Base-by-base conservation (phyloP, 1,140 invertebrate species). In the Chironomus striatipennis region DNA sequence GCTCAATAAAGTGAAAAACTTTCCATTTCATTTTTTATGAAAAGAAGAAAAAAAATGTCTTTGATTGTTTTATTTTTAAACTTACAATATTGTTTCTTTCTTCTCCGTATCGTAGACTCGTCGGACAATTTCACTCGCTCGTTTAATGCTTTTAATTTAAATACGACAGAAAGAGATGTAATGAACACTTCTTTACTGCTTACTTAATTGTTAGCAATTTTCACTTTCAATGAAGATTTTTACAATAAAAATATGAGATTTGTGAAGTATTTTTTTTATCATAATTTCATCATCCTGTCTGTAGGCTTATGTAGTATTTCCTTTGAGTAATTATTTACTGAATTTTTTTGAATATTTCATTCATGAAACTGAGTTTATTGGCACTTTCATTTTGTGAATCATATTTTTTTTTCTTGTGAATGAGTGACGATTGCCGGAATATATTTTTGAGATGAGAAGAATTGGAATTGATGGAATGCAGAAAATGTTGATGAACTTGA, bases 161-260 rank as follows among this genome's bases (percentile, higher is more conserved):
- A 57, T 57, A n/a, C 47, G 47, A 57, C 43, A 34, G 24, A 34
- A 34, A 34, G 24, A 34, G 24, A 34, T 34, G 43, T 10, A 47
- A 10, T 47, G 43, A 10, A 10, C 15, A 9, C 15, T n/a, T 57
- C 47, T 57, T 57, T 57, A n/a, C 47, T 12, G 47, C 47, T 57
- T 57, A n/a, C 12, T 57, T 57, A 57, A 57, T 57, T 57, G 47
- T 57, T 57, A n/a, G 47, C 47, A 57, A 57, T 57, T 57, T 57
- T 57, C 47, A 57, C 47, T 57, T 57, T 57, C 47, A 57, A 57
- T 47, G 43, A 47, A 47, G 43, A 10, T 34, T 34, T 34, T 34
- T 34, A 34, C 9, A 4, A 8, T 47, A 15, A 47, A 15, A 57
- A n/a, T 57, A 12, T 57, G 15, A 57, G 4, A 57, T 57, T 15